Evolutionary conservation across 2,113 vertebrate species (phyloP), one percentile per base, ranked within the genome.

Genomic region (Trogon surrucura): DNA sequence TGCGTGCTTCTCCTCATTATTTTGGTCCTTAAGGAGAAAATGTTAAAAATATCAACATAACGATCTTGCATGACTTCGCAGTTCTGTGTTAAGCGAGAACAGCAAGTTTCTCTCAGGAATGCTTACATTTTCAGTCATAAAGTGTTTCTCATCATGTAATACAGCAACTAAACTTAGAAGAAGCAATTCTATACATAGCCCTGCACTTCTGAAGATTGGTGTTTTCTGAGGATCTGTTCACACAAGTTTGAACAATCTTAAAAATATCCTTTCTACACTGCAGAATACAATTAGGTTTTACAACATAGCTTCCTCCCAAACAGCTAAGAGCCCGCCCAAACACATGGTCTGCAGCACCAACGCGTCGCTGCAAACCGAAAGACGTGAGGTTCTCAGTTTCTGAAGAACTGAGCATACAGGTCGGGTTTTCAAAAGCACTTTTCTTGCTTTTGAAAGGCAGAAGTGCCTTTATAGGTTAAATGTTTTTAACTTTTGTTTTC

Each of bases 1-100:
- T 99, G 99, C 98, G 99, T 99, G 99, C 98, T 99, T 99, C 97
- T 99, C 99, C 98, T 99, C 98, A 98, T 99, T 99, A 99, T 98
- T 99, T 99, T 99, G 99, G 98, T 99, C 99, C 99, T 99, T 99
- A 98, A 99, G 98, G 99, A 98, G 99, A 87, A 98, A 99, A 99
- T 96, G 98, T 98, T 98, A 97, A 94, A 97, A 97, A 98, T 81
- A 98, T 98, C 98, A 98, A 98, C 98, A 98, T n/a, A 97, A 98
- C 87, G 95, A 93, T 98, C 97, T 96, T 95, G 95, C 30, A 97
- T 72, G 80, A 79, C 88, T 89, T 86, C 79, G 84, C 85, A 96
- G 74, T 58, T 93, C 87, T 93, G 91, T 38, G 51, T 66, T 96
- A 96, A 45, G 72, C 0, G 36, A 96, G 91, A 96, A 66, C 11